Evolutionary conservation across 2,113 vertebrate genomes (phyloP), one percentile per base, ranked within the genome.

Genomic region (Zingel zingel): DNA sequence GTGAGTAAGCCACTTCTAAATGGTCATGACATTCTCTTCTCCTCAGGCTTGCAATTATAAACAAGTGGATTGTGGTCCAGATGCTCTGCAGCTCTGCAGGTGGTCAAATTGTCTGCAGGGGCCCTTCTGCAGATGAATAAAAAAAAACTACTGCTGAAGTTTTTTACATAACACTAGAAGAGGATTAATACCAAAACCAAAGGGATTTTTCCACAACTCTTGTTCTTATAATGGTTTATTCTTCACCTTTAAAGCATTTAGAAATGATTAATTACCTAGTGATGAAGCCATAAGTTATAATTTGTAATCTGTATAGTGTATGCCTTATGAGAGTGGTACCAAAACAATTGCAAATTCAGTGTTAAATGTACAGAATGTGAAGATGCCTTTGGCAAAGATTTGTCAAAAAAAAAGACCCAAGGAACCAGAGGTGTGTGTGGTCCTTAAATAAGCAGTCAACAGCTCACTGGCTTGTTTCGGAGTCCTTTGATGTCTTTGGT

Each of bases 361-460:
- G 27, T 53, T 16, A n/a, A 21, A 19, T 54, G n/a, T 54, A 36
- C 48, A 71, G 36, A 54, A 45, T 36, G 13, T 56, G 15, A 56
- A 68, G 67, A 36, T 1, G 1, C 5, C 3, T 50, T 43, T 2
- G 10, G 45, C 23, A 15, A 39, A 50, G n/a, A 73, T 76, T 81
- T 51, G 14, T 11, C 39, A 43, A 43, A 43, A 43, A 30, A 64
- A 57, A 54, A 33, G 19, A 57, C 43, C 45, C n/a, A n/a, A n/a
- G 14, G 14, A 73, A 59, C 25, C 33, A 33, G 62, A 57, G 23
- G 43, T 23, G 66, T 92, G 86, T 84, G 87, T 83, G 56, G 84
- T 91, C 66, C 19, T 77, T 11, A 66, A 65, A 76, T 68, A 87
- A 47, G 85, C 87, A 48, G 84, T 72, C 53, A 83, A 72, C 68